Conservation (phyloP, 2,797 vertebrate species). For the Carcharodon carcharias region DNA sequence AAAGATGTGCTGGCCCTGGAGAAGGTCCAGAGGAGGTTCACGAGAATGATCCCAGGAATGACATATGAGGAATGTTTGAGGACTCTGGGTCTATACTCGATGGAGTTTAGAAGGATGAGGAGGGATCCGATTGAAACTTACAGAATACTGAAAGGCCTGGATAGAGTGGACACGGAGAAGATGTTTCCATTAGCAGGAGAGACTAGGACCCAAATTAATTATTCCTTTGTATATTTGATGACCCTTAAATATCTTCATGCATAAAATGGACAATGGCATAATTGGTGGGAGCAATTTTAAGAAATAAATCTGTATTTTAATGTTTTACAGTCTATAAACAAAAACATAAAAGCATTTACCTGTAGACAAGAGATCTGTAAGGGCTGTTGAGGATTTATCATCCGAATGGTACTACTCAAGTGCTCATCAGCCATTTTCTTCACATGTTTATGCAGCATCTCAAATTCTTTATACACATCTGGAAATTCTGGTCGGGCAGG, state of each 20-base stretch:
- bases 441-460: constrained; percentile 75
- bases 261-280: constrained; percentile 33
- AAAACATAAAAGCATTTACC: constrained; percentile 55
- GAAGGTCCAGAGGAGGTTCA: no score
- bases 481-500: constrained; percentile 67
- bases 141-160: no score
- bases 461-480: constrained; percentile 83
- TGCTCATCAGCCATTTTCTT: constrained; percentile 79
- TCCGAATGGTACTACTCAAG: constrained; percentile 56
- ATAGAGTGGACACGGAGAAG: no score
- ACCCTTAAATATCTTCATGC: neutral
- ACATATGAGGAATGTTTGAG: no score
- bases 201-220: no score
- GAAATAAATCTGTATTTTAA: neutral
- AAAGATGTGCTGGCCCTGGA: no score
- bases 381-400: constrained; percentile 50
- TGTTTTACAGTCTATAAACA: neutral
- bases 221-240: neutral
- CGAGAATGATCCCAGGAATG: no score
- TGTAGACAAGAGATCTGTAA: constrained; percentile 74
- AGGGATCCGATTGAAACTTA: no score
- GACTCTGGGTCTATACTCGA: no score
- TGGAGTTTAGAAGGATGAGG: no score
- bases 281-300: neutral
- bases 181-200: no score